phyloP scores from a whole-genome alignment of 2,888 invertebrate species.

The Drosophila neonasuta region DNA sequence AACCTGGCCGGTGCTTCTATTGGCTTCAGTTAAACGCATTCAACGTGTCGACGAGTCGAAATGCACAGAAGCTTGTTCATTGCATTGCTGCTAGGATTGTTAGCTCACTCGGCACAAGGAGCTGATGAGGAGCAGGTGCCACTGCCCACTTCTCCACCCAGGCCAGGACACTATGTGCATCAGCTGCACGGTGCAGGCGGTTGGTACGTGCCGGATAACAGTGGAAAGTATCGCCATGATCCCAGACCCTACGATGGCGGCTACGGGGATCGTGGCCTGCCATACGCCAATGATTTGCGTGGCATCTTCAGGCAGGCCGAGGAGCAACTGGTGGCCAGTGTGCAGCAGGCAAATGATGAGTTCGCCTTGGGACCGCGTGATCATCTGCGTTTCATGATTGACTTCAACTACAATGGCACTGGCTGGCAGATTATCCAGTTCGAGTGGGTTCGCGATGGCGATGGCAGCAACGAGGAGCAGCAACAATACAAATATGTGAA shows the following conservation, averaged over 20 bases:
- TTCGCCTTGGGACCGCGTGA: constrained; percentile 69
- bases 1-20: constrained; percentile 54
- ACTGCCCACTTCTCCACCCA: constrained; percentile 19
- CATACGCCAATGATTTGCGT: constrained; percentile 72
- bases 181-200: constrained; percentile 81
- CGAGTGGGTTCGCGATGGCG: constrained; percentile 78
- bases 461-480: constrained; percentile 65
- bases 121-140: constrained; percentile 2
- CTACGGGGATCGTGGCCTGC: constrained; percentile 83
- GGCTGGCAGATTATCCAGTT: constrained; percentile 81
- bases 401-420: constrained; percentile 76
- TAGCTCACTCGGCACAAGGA: constrained; percentile 18
- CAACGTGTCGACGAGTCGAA: constrained; percentile 49
- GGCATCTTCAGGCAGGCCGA: constrained; percentile 55
- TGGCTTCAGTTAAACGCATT: constrained; percentile 53
- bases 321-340: constrained; percentile 53
- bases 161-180: constrained; percentile 73
- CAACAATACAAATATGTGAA: constrained; percentile 82
- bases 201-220: constrained; percentile 84
- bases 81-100: constrained; percentile 7
- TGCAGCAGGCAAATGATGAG: constrained; percentile 40
- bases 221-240: constrained; percentile 84
- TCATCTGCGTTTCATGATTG: constrained; percentile 78
- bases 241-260: constrained; percentile 83
- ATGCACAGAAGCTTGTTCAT: constrained; percentile 56